phyloP scores from a whole-genome alignment of 2,797 vertebrate species.

The Melanogrammus aeglefinus region DNA sequence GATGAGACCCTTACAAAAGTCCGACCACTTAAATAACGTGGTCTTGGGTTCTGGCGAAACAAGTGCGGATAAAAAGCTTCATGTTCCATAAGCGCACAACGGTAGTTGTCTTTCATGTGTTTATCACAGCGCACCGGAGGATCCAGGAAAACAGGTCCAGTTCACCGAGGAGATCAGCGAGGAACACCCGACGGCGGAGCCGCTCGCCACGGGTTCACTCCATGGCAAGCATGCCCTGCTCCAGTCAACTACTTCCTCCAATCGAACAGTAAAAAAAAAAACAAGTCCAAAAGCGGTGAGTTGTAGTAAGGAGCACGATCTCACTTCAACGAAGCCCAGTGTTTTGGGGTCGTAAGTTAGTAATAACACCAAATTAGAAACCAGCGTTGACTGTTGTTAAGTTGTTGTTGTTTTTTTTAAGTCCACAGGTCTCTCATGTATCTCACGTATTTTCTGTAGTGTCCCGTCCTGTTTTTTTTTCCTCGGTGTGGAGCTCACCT shows the following conservation, averaged over 20 bases:
- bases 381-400: too few species aligned
- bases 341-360: background rate
- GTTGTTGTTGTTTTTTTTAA: constrained; percentile 23
- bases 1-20: constrained; percentile 19
- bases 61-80: constrained; percentile 61
- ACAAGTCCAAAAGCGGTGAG: background rate
- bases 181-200: constrained; percentile 37
- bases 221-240: constrained; percentile 26
- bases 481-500: constrained; percentile 39
- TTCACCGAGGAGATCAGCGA: constrained; percentile 45
- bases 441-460: constrained; percentile 24
- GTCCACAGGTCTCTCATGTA: constrained; percentile 55
- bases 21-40: constrained; percentile 66
- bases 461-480: constrained; percentile 22
- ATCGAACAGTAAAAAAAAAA: constrained; percentile 10
- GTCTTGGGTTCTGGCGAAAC: constrained; percentile 64
- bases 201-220: constrained; percentile 51
- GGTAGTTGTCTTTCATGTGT: constrained; percentile 66
- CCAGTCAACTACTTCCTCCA: constrained; percentile 8
- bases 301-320: background rate
- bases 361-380: constrained; percentile 26
- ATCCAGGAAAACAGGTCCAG: constrained; percentile 36
- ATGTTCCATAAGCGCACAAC: constrained; percentile 68
- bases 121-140: constrained; percentile 36
- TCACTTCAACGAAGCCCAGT: background rate